phyloP scores from a whole-genome alignment of 2,797 vertebrate genomes.

The Enteromius radiatus region DNA sequence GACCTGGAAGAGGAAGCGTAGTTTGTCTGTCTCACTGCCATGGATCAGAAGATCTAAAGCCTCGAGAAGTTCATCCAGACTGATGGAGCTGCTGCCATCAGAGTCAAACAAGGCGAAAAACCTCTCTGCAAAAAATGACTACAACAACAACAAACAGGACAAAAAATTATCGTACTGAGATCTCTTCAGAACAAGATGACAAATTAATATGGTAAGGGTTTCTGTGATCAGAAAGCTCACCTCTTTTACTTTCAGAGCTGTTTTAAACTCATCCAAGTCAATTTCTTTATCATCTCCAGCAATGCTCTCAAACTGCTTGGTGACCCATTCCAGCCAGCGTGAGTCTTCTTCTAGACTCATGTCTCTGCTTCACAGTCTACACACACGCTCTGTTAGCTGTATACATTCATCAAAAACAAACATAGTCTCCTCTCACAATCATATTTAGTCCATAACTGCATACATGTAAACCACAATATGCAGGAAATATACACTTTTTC shows the following conservation, averaged over 20 bases:
- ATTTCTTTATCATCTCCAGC: conserved; percentile 85
- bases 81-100: conserved; percentile 85
- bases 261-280: conserved; percentile 83
- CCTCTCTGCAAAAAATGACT: conserved; percentile 90
- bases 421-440: not conserved
- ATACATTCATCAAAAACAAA: not conserved
- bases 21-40: conserved; percentile 83
- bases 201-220: not conserved
- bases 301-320: conserved; percentile 83
- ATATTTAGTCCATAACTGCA: not conserved
- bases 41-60: conserved; percentile 83
- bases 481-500: not conserved
- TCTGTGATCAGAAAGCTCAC: conserved; percentile 63
- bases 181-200: not conserved
- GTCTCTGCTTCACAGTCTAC: conserved; percentile 33
- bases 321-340: conserved; percentile 87
- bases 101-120: conserved; percentile 88
- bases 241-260: conserved; percentile 89
- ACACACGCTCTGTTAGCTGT: not conserved
- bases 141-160: conserved; percentile 25
- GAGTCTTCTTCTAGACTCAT: conserved; percentile 78
- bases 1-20: conserved; percentile 92
- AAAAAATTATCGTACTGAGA: not conserved
- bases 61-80: conserved; percentile 83
- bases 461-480: not conserved